Conservation (phyloP, 2,888 invertebrate species). For the Smittia sp. region DNA sequence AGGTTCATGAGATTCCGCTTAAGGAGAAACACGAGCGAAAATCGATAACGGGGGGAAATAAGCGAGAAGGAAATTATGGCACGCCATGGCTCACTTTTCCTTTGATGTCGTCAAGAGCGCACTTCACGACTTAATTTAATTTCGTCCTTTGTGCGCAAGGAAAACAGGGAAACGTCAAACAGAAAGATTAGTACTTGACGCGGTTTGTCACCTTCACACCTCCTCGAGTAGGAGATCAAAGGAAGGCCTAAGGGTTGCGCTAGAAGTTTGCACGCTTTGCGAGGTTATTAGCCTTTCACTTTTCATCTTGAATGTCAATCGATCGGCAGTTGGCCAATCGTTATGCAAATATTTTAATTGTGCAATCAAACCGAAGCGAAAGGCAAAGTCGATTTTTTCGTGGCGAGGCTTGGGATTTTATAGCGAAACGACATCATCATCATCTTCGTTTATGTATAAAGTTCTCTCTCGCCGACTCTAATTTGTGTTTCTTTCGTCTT, state of each 20-base stretch:
- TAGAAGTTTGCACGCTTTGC: not conserved
- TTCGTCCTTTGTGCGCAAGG: slow-evolving; percentile 19
- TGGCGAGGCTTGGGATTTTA: not conserved
- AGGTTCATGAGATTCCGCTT: not conserved
- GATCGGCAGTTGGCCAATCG: not conserved
- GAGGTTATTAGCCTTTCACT: slow-evolving; percentile 3
- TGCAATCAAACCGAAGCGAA: not conserved
- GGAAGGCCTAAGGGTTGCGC: not conserved
- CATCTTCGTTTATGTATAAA: not conserved
- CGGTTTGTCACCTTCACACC: not conserved
- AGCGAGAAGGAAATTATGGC: slow-evolving; percentile 12
- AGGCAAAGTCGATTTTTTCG: not conserved
- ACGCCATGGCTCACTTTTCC: slow-evolving; percentile 23
- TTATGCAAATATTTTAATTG: not conserved
- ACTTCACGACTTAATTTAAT: slow-evolving; percentile 34
- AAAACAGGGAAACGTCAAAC: not conserved
- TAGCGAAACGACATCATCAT: slow-evolving; percentile 4
- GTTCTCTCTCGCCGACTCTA: slow-evolving; percentile 14
- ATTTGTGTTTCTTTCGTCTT: slow-evolving; percentile 18
- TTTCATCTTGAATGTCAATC: not conserved
- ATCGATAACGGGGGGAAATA: not conserved
- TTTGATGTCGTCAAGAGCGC: slow-evolving; percentile 24
- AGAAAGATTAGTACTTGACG: slow-evolving; percentile 15
- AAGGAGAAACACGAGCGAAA: slow-evolving; percentile 5
- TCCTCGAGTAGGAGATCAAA: not conserved